These are phyloP conservation scores for Miniopterus natalensis DNA, from an alignment of 2,113 vertebrate genomes.

Conservation along the genomic window DNA sequence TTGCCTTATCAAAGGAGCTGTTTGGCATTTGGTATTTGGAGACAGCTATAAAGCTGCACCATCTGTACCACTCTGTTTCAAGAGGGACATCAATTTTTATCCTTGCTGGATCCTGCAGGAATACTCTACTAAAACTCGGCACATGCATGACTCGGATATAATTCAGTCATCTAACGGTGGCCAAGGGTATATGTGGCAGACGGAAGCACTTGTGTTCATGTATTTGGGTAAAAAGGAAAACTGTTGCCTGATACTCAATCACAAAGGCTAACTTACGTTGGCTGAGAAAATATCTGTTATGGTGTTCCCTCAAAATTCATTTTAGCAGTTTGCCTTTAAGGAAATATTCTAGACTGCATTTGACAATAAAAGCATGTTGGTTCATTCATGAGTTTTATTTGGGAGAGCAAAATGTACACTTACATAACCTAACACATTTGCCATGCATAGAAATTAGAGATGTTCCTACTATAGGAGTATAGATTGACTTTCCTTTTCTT, in stretches of 20 bases:
- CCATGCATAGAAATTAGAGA: not conserved
- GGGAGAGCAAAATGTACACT: not conserved
- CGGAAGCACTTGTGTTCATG: slow-evolving; percentile 66
- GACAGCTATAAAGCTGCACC: slow-evolving; percentile 82
- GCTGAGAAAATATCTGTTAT: slow-evolving; percentile 70
- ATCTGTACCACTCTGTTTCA: slow-evolving; percentile 87
- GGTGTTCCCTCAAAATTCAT: slow-evolving; percentile 68
- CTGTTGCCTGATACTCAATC: slow-evolving; percentile 47
- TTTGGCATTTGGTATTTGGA: slow-evolving; percentile 85
- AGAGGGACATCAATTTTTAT: slow-evolving; percentile 87
- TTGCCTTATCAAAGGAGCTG: slow-evolving; percentile 80
- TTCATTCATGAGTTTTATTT: not conserved
- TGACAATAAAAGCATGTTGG: slow-evolving; percentile 26
- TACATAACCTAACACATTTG: not conserved
- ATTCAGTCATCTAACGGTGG: slow-evolving; percentile 73
- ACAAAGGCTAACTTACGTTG: slow-evolving; percentile 63
- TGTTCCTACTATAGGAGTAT: not conserved
- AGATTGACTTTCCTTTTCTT: not conserved
- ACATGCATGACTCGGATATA: slow-evolving; percentile 79
- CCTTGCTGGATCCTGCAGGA: slow-evolving; percentile 80
- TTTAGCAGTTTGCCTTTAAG: slow-evolving; percentile 64
- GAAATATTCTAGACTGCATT: slow-evolving; percentile 27
- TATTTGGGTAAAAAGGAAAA: slow-evolving; percentile 67
- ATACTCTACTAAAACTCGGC: slow-evolving; percentile 71
- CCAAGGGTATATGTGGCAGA: slow-evolving; percentile 68